These are phyloP conservation scores for Grallaria varia DNA, from an alignment of 2,113 vertebrate species.

Conservation along the genomic window DNA sequence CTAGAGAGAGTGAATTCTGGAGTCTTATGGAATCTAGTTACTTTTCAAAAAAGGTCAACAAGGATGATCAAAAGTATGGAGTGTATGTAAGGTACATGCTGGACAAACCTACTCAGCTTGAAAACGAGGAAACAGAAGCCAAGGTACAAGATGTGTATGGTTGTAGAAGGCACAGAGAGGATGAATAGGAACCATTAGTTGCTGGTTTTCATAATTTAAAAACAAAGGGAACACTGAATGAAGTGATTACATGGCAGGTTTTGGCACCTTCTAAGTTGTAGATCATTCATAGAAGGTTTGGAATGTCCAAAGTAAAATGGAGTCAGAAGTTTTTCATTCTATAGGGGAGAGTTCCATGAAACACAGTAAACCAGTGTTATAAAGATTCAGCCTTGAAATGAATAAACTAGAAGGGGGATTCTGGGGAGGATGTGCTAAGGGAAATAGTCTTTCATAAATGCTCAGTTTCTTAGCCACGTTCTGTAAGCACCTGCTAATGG, in stretches of 20 bases:
- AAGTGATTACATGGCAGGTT: not conserved
- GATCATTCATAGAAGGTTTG: not conserved
- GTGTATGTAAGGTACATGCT: not conserved
- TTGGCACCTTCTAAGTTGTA: not conserved
- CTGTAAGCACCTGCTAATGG: not conserved
- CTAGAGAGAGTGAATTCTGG: not conserved
- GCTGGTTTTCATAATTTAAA: not conserved
- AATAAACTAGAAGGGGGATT: not conserved
- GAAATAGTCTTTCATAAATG: not conserved
- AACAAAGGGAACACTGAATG: not conserved
- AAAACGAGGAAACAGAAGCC: not conserved
- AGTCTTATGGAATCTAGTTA: not conserved
- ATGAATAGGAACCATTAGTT: not conserved
- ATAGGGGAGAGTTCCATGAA: not conserved
- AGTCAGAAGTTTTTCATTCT: not conserved
- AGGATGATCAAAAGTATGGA: not conserved
- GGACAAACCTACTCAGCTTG: not conserved
- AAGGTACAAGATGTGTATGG: not conserved
- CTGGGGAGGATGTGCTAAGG: not conserved
- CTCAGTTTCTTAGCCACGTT: not conserved
- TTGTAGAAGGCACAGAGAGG: not conserved
- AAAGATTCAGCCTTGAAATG: not conserved
- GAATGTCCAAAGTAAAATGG: not conserved
- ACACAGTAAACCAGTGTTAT: not conserved
- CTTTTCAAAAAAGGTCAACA: not conserved